A percentile compares a stretch with the other conserved stretches of the same genome.
phyloP scores from a whole-genome alignment of 53 echinoderm and acorn worm genomes.

The Arbacia lixula region DNA sequence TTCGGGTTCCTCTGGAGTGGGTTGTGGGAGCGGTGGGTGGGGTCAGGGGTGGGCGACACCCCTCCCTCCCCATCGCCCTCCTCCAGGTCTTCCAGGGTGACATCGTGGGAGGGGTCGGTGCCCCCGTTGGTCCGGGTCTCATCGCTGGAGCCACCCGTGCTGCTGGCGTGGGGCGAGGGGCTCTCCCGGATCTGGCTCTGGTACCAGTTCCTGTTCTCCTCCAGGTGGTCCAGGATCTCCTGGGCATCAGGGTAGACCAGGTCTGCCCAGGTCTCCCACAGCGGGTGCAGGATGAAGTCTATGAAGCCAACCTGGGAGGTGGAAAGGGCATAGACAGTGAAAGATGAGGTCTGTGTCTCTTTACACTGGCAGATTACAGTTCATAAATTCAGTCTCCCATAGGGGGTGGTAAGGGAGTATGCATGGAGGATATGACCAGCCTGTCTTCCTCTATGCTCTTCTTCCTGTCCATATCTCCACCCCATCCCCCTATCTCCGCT shows the following conservation, averaged over 20 bases:
- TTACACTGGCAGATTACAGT: too few species aligned
- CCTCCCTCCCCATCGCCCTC: conserved; percentile 34
- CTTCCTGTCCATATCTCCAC: too few species aligned
- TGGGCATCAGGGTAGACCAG: conserved; percentile 97
- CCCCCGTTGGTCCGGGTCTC: conserved; percentile 63
- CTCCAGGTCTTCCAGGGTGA: conserved; percentile 75
- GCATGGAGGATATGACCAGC: too few species aligned
- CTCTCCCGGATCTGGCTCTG: conserved; percentile 91
- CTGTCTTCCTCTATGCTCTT: too few species aligned
- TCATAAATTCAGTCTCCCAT: too few species aligned
- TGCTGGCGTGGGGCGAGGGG: conserved; percentile 70
- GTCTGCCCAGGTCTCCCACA: conserved; percentile 99
- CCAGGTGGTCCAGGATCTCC: conserved; percentile 86
- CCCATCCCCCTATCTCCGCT: too few species aligned
- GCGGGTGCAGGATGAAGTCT: conserved; percentile 94
- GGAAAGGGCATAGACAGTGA: too few species aligned
- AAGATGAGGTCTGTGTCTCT: too few species aligned
- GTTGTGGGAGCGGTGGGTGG: conserved; percentile 22
- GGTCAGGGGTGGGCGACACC: background rate
- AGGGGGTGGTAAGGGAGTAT: too few species aligned
- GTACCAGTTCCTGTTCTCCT: conserved; percentile 96
- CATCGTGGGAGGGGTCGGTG: conserved; percentile 60
- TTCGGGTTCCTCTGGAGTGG: conserved; percentile 27
- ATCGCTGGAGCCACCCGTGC: background rate
- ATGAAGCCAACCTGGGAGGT: conserved; percentile 88